A percentile compares a stretch with the other conserved stretches of the same genome.
phyloP scores from a whole-genome alignment of 2,888 invertebrate species.

The Camptogramma bilineatum region DNA sequence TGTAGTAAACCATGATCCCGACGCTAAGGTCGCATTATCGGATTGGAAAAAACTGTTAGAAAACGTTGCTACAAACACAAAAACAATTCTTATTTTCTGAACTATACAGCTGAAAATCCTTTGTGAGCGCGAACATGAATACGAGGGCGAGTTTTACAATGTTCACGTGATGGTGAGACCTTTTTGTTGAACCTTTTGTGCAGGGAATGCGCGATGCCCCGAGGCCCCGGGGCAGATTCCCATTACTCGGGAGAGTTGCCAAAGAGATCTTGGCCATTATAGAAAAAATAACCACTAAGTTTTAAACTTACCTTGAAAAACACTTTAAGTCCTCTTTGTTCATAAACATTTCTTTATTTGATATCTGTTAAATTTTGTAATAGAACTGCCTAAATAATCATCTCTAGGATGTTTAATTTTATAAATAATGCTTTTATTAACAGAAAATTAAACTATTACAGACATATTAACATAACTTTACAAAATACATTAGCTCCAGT shows the following conservation, averaged over 20 bases:
- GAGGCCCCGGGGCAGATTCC: conserved; percentile 78
- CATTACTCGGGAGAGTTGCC: conserved; percentile 81
- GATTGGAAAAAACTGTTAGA: conserved; percentile 83
- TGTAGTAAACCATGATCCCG: conserved; percentile 85
- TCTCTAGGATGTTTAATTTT: no score
- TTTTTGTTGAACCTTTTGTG: conserved; percentile 84
- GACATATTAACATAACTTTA: no score
- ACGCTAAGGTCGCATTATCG: conserved; percentile 84
- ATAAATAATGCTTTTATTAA: no score
- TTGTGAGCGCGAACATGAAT: conserved; percentile 62
- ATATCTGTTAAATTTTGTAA: no score
- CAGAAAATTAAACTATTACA: no score
- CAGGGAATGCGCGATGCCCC: conserved; percentile 78
- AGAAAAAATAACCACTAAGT: conserved; percentile 47
- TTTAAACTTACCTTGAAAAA: background rate
- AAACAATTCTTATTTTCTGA: conserved; percentile 59
- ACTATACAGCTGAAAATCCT: conserved; percentile 63
- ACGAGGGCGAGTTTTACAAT: conserved; percentile 81
- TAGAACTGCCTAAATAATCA: no score
- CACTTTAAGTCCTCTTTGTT: no score
- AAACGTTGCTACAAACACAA: conserved; percentile 55
- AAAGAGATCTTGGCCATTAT: conserved; percentile 68
- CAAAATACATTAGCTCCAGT: no score
- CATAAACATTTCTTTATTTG: no score
- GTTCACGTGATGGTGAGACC: conserved; percentile 83